phyloP scores from a whole-genome alignment of 2,888 invertebrate species.

The Papilio gigon region DNA sequence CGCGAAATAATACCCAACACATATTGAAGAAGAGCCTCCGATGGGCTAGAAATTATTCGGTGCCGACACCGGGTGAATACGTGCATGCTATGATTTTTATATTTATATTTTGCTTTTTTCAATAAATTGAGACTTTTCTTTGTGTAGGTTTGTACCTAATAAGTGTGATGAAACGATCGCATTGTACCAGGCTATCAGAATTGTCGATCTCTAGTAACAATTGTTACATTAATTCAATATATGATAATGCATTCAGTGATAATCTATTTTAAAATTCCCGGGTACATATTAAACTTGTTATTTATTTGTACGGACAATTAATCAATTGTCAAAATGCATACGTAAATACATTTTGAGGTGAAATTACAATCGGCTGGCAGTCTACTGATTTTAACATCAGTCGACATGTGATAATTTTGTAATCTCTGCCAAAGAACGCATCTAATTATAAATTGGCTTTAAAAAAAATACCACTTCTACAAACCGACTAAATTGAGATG shows the following conservation, averaged over 20 bases:
- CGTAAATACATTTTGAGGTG: slow-evolving; percentile 33
- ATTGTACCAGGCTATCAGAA: neutral
- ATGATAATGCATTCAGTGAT: neutral
- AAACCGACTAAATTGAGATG: slow-evolving; percentile 61
- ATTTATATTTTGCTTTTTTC: too few species aligned
- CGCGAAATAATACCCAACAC: too few species aligned
- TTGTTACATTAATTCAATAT: neutral
- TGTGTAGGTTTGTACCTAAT: neutral
- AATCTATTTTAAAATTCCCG: neutral
- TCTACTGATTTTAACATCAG: slow-evolving; percentile 35
- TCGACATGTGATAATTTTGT: slow-evolving; percentile 61
- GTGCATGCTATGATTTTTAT: too few species aligned
- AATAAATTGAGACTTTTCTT: neutral
- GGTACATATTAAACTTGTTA: neutral
- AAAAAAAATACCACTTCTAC: slow-evolving; percentile 56
- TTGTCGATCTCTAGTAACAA: neutral
- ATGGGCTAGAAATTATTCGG: too few species aligned
- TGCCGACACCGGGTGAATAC: too few species aligned
- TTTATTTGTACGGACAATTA: slow-evolving; percentile 9
- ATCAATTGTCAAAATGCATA: slow-evolving; percentile 15
- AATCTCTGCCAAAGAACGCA: slow-evolving; percentile 66
- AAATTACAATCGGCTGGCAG: slow-evolving; percentile 51
- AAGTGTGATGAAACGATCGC: neutral
- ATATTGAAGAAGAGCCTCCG: too few species aligned
- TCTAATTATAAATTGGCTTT: slow-evolving; percentile 61